Conservation (phyloP, 2,113 vertebrate species). For the Mustela lutreola region DNA sequence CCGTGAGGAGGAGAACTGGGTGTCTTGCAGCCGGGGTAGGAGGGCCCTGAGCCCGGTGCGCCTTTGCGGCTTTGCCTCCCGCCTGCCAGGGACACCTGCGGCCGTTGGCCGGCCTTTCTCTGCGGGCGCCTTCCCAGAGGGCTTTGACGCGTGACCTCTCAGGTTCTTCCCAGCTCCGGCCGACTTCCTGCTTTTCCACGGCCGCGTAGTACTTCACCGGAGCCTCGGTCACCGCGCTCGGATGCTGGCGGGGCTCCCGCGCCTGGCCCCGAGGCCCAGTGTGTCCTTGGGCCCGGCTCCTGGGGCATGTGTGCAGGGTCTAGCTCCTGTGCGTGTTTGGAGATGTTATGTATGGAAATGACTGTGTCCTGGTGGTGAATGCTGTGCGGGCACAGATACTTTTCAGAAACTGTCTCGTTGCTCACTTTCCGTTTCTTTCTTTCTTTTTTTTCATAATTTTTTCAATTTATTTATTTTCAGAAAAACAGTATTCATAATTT, state of each 20-base stretch:
- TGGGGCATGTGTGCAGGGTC: neutral
- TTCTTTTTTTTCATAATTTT: too few relatives aligned
- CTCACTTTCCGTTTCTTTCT: neutral
- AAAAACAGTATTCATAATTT: too few relatives aligned
- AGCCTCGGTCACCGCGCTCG: fast-evolving
- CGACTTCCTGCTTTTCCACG: fast-evolving
- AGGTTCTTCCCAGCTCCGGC: neutral
- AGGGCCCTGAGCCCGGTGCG: too few relatives aligned
- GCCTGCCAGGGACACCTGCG: fast-evolving
- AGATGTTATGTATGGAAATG: neutral
- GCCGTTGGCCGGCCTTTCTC: neutral
- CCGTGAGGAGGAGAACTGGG: fast-evolving
- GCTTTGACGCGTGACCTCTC: fast-evolving
- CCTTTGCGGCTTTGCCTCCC: fast-evolving
- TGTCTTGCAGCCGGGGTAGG: fast-evolving
- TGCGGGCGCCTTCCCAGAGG: neutral
- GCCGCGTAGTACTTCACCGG: neutral
- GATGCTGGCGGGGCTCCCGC: neutral
- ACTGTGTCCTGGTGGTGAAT: neutral
- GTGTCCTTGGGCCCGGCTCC: neutral
- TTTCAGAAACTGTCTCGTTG: neutral
- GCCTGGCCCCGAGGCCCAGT: neutral
- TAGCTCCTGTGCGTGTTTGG: neutral
- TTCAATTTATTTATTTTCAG: too few relatives aligned
- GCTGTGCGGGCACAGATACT: fast-evolving